Conservation (phyloP, 35 echinoderm and acorn worm genomes). For the Hemicentrotus pulcherrimus region DNA sequence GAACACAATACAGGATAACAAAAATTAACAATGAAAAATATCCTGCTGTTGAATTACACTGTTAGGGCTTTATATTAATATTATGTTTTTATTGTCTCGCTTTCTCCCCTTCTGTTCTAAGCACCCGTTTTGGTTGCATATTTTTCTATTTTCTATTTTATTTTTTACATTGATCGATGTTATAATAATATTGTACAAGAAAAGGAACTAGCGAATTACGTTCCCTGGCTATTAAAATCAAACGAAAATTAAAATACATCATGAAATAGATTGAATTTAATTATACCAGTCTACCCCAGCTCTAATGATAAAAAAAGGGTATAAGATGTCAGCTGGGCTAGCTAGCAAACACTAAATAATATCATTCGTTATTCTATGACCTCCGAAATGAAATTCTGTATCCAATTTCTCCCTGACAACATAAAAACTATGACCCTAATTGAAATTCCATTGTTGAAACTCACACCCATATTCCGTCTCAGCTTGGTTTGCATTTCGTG, state of each 20-base stretch:
- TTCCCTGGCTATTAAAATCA: too few relatives aligned
- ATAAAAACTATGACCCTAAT: constrained; percentile 2
- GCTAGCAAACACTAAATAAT: not conserved
- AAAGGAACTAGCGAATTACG: too few relatives aligned
- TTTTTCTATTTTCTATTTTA: too few relatives aligned
- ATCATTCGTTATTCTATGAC: not conserved
- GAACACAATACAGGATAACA: not conserved
- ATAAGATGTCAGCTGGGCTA: not conserved
- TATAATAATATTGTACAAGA: too few relatives aligned
- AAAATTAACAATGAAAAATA: not conserved
- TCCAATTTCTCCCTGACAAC: not conserved
- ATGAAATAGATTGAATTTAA: too few relatives aligned
- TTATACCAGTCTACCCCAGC: not conserved
- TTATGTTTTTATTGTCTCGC: too few relatives aligned
- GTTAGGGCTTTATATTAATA: not conserved
- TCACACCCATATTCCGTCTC: constrained; percentile 9
- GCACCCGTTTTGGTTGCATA: too few relatives aligned
- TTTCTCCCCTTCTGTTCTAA: too few relatives aligned
- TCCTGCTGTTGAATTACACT: not conserved
- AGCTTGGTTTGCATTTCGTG: not conserved
- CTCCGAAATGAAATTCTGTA: not conserved
- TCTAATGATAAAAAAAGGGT: not conserved
- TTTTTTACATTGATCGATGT: too few relatives aligned
- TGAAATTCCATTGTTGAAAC: constrained; percentile 7
- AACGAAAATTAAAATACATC: too few relatives aligned